Conservation (phyloP, 2,113 vertebrate species). For the Mus musculus region GRCm39 chr13:9296001-9296500, state of each 20-base stretch:
- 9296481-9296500: background rate
- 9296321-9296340: background rate
- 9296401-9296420: background rate
- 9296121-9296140: background rate
- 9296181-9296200: background rate
- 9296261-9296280: background rate
- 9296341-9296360: background rate
- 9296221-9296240: background rate
- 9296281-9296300: background rate
- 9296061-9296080: background rate
- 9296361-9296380: background rate
- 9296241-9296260: background rate
- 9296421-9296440: background rate
- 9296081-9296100: background rate
- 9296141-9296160: background rate
- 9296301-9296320: background rate
- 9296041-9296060: background rate
- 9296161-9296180: constrained; percentile 2
- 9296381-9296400: background rate
- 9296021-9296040: background rate
- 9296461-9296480: background rate
- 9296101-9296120: background rate
- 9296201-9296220: background rate
- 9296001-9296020: background rate
- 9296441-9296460: background rate